Percentiles rank a stretch among this genome's conserved stretches.
These are phyloP conservation scores for Styela plicata DNA, from an alignment of 23 tunicate species.

Conservation along the genomic window DNA sequence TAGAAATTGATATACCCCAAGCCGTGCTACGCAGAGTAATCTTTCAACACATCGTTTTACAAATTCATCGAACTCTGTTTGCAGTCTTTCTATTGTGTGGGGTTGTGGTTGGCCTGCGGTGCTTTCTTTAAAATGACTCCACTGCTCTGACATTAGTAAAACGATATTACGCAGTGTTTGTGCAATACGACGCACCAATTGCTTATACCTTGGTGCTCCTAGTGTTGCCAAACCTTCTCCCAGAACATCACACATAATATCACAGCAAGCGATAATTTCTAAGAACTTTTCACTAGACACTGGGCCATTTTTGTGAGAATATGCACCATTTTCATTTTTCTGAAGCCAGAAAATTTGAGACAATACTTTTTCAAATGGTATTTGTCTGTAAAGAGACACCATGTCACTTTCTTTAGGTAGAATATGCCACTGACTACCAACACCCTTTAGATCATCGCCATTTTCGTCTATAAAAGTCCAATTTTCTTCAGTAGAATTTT, in stretches of 20 bases:
- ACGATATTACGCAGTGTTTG: slow-evolving; percentile 70
- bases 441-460: slow-evolving; percentile 68
- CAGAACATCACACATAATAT: slow-evolving; percentile 69
- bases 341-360: slow-evolving; percentile 43
- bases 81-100: slow-evolving; percentile 42
- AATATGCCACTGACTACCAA: slow-evolving; percentile 9
- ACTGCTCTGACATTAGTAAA: slow-evolving; percentile 60
- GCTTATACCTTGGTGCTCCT: slow-evolving; percentile 90
- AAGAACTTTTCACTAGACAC: slow-evolving; percentile 49
- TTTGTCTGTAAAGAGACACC: slow-evolving; percentile 72
- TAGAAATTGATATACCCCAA: slow-evolving; percentile 87
- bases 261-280: slow-evolving; percentile 62
- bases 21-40: slow-evolving; percentile 70
- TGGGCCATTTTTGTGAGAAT: slow-evolving; percentile 3
- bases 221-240: slow-evolving; percentile 76
- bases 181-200: slow-evolving; percentile 77
- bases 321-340: slow-evolving; percentile 31
- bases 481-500: background rate
- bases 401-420: slow-evolving; percentile 78
- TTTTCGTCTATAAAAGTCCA: slow-evolving; percentile 54
- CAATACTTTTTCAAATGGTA: slow-evolving; percentile 59
- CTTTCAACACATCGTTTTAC: slow-evolving; percentile 81
- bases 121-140: slow-evolving; percentile 23
- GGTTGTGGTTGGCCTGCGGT: slow-evolving; percentile 6
- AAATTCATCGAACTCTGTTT: slow-evolving; percentile 86